Evolutionary conservation across 1,140 invertebrate species (phyloP), one percentile per base, ranked within the genome.

Genomic region (Polyergus mexicanus): DNA sequence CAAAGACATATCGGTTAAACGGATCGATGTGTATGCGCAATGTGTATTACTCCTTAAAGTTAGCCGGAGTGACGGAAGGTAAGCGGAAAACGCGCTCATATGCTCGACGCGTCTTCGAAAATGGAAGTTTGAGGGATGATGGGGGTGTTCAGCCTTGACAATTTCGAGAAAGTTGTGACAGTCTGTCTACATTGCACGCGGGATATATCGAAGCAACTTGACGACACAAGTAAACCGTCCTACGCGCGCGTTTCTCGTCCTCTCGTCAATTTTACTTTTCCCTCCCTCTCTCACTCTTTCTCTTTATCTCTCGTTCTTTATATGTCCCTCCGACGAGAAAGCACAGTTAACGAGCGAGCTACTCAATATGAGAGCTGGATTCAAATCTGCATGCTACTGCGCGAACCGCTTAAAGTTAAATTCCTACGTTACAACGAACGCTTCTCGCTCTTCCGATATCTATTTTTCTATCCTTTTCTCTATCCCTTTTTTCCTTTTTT

Each of bases 111-210:
- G 76, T 74, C 75, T 77, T 84, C 84, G 58, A 83, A 74, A 83
- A 83, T 84, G 87, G 60, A 89, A 89, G 63, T 89, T 89, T 86
- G 84, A 86, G 68, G 84, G 87, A 89, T 89, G 88, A 89, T 89
- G 74, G 87, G 87, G 87, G 62, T 58, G 87, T 80, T 76, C 84
- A 85, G 85, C 75, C 76, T 89, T 87, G 85, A 90, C 89, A 90
- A 90, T 90, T 90, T 90, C 86, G 86, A 75, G 85, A 63, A 90
- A 90, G 89, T 90, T 90, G 85, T 74, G 69, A 85, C 89, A 90
- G 89, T 90, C 89, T 89, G 88, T 90, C 89, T 89, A 87, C 41
- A 86, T 89, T 71, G 63, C 19, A 32, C 13, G 32, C 66, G 28
- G 76, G 32, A 32, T 32, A 68, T 87, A 90, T 90, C 89, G 89